Conservation (phyloP, 1,140 invertebrate genomes). For the Plodia interpunctella region DNA sequence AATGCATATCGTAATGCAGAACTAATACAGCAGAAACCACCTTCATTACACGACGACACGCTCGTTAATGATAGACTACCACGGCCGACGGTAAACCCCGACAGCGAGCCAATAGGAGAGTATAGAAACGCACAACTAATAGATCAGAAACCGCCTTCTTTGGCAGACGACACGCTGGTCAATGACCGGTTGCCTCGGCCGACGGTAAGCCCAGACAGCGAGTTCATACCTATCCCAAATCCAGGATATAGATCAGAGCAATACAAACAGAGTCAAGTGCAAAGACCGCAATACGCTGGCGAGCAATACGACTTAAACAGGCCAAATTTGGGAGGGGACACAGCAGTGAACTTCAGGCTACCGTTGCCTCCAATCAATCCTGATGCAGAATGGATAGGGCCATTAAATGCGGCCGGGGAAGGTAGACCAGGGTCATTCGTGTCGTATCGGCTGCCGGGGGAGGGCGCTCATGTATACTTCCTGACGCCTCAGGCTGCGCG, state of each 20-base stretch:
- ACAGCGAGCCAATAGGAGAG: constrained; percentile 69
- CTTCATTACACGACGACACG: constrained; percentile 79
- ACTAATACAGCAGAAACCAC: constrained; percentile 50
- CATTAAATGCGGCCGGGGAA: constrained; percentile 56
- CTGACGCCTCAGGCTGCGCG: constrained; percentile 84
- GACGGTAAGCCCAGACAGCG: constrained; percentile 80
- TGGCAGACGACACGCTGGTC: constrained; percentile 79
- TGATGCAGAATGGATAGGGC: constrained; percentile 81
- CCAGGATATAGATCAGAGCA: constrained; percentile 66
- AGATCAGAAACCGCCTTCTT: constrained; percentile 62
- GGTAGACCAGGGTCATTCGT: constrained; percentile 78
- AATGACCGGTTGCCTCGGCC: constrained; percentile 80
- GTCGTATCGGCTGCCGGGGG: constrained; percentile 82
- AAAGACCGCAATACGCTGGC: constrained; percentile 49
- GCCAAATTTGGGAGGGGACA: constrained; percentile 78
- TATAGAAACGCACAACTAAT: constrained; percentile 42
- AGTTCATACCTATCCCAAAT: constrained; percentile 79
- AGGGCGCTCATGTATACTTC: constrained; percentile 86
- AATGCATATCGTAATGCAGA: constrained; percentile 34
- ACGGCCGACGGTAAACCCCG: constrained; percentile 80
- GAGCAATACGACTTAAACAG: constrained; percentile 62
- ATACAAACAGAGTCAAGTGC: constrained; percentile 48
- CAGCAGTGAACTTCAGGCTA: constrained; percentile 80
- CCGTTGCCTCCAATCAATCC: constrained; percentile 80
- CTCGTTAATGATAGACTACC: constrained; percentile 79